Evolutionary conservation across 2,797 vertebrate genomes (phyloP), one percentile per base, ranked within the genome.

Genomic region (Bufotes viridis): DNA sequence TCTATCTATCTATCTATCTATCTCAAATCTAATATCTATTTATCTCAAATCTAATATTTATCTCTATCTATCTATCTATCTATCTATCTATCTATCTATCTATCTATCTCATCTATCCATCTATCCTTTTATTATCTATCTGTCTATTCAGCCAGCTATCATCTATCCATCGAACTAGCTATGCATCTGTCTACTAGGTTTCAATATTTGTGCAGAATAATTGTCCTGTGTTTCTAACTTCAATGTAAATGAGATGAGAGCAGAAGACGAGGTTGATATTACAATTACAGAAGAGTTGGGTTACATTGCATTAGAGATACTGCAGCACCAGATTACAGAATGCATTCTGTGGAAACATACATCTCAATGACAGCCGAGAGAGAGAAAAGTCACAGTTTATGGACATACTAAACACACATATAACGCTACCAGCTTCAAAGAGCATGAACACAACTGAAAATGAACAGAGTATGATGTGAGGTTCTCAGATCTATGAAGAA

Each of bases 401-500:
- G 34, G 60, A 51, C 60, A 65, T 34, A 85, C 74, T 65, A 55
- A 78, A 67, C 42, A 51, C 51, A 78, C 29, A 67, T 67, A 85
- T 74, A 85, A 65, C 7, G 34, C 49, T 78, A 67, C 74, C 84
- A 65, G 42, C 61, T 51, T 63, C 80, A 81, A 78, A 85, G 74
- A 76, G 49, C 75, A 78, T 78, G 42, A 26, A 78, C 60, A 24
- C 24, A 78, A 63, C 34, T 55, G 74, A 26, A 63, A 75, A 85
- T 75, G 58, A 63, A 18, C 58, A 24, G 58, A 78, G 74, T 58
- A 78, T 20, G 84, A 85, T 65, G 72, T 85, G 84, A 85, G 60
- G 70, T 84, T 85, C 63, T 79, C 76, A 86, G 76, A 79, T 79
- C 85, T 78, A 79, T 86, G 85, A 63, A 80, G 75, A 79, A 86